Percentiles rank a stretch among this genome's conserved stretches.
Evolutionary conservation across 1,140 invertebrate species (phyloP).

Genomic region (Drosophila persimilis): DNA sequence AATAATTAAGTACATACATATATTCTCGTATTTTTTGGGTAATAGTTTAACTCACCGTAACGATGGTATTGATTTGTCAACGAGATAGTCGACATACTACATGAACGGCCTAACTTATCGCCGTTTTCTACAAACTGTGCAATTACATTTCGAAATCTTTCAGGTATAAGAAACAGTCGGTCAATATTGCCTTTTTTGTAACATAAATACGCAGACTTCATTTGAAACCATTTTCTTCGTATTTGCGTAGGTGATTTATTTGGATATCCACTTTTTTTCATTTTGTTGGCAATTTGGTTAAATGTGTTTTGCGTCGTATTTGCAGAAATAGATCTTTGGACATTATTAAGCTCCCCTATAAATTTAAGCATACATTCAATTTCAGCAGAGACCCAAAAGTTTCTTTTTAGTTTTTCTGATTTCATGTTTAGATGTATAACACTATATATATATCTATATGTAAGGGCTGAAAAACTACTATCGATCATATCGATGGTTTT

Average conservation of each 20-base stretch:
- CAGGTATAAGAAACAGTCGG: constrained; percentile 63
- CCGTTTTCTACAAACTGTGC: constrained; percentile 71
- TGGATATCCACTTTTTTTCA: constrained; percentile 71
- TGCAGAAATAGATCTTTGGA: constrained; percentile 48
- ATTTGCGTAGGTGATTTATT: constrained; percentile 76
- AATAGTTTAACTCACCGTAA: constrained; percentile 11
- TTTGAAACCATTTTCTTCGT: constrained; percentile 76
- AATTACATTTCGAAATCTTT: constrained; percentile 67
- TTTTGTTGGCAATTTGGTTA: constrained; percentile 69
- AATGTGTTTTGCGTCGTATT: constrained; percentile 73
- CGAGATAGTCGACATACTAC: constrained; percentile 33
- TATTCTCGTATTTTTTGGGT: not conserved
- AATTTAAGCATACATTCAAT: constrained; percentile 76
- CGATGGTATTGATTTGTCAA: constrained; percentile 12
- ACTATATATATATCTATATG: too few relatives aligned
- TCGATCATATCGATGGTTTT: too few relatives aligned
- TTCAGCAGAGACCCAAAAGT: constrained; percentile 72
- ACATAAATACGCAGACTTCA: constrained; percentile 76
- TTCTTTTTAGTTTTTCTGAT: constrained; percentile 65
- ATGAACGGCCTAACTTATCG: constrained; percentile 36
- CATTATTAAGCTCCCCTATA: constrained; percentile 56
- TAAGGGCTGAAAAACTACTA: too few relatives aligned
- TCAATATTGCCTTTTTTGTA: constrained; percentile 77
- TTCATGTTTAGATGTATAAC: constrained; percentile 49
- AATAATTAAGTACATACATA: not conserved